Evolutionary conservation across 2,797 vertebrate genomes (phyloP).

Genomic region (Steatocranus sp.): DNA sequence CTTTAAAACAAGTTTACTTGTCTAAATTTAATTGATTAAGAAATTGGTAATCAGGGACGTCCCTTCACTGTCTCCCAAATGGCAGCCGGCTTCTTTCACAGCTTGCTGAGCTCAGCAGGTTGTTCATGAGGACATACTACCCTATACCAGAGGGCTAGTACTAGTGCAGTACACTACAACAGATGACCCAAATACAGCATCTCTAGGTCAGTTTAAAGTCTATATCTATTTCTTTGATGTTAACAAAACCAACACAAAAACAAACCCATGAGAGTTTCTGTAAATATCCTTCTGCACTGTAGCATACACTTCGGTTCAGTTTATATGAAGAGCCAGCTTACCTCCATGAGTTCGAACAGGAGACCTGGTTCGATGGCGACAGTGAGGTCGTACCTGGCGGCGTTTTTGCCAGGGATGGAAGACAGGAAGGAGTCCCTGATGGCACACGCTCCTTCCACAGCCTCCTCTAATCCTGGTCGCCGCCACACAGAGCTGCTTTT

Average conservation of each 20-base stretch:
- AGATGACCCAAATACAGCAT: not conserved
- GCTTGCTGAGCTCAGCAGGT: not conserved
- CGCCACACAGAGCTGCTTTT: constrained; percentile 88
- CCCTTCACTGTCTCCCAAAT: too few relatives aligned
- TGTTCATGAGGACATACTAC: not conserved
- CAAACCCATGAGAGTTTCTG: not conserved
- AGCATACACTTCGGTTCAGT: accelerated
- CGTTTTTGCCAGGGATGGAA: constrained; percentile 84
- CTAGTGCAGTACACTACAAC: not conserved
- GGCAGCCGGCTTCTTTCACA: not conserved
- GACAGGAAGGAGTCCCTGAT: constrained; percentile 91
- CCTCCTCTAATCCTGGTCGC: constrained; percentile 90
- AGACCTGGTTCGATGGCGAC: constrained; percentile 88
- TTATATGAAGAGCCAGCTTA: constrained; percentile 24
- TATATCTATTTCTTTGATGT: not conserved
- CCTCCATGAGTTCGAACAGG: constrained; percentile 96
- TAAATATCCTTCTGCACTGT: not conserved
- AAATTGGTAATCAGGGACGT: not conserved
- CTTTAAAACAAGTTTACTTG: not conserved
- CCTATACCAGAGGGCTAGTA: not conserved
- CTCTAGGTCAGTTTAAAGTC: not conserved
- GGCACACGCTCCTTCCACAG: constrained; percentile 87
- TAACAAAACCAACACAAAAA: not conserved
- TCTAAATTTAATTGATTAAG: not conserved
- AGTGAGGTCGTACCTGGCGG: constrained; percentile 78